These are phyloP conservation scores for Drosophila simulans DNA, from an alignment of 1,140 invertebrate species.

Conservation along the genomic window DNA sequence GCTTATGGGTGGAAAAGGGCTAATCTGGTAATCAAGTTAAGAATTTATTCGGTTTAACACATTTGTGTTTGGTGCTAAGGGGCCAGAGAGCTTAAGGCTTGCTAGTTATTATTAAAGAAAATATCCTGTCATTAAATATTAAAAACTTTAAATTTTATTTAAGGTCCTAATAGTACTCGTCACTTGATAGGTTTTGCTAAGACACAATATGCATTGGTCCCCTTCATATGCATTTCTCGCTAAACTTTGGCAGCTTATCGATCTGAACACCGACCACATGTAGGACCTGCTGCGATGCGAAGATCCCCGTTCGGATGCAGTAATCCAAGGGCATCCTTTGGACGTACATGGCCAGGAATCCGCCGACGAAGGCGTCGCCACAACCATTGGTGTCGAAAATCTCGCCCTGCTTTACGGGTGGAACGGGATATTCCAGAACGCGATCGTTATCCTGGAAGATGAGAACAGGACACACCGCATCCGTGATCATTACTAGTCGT, in stretches of 20 bases:
- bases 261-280: conserved; percentile 53
- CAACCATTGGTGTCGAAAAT: conserved; percentile 99
- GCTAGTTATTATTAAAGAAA: too few species aligned
- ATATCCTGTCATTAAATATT: too few species aligned
- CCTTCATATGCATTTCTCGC: conserved; percentile 46
- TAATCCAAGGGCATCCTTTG: conserved; percentile 87
- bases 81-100: background rate
- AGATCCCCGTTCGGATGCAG: conserved; percentile 66
- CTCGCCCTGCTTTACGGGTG: conserved; percentile 88
- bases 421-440: conserved; percentile 86
- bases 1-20: conserved; percentile 7
- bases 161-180: background rate
- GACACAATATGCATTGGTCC: too few species aligned
- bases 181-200: background rate
- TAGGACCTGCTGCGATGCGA: conserved; percentile 53
- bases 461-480: conserved; percentile 48
- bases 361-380: conserved; percentile 99
- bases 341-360: conserved; percentile 95
- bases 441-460: conserved; percentile 56
- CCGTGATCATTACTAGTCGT: conserved; percentile 50
- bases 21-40: conserved; percentile 37
- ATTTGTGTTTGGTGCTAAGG: background rate
- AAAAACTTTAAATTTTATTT: conserved; percentile 11
- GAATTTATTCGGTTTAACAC: conserved; percentile 27
- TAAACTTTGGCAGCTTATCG: conserved; percentile 58